These are phyloP conservation scores for Eufriesea mexicana DNA, from an alignment of 1,140 invertebrate genomes.

Conservation along the genomic window DNA sequence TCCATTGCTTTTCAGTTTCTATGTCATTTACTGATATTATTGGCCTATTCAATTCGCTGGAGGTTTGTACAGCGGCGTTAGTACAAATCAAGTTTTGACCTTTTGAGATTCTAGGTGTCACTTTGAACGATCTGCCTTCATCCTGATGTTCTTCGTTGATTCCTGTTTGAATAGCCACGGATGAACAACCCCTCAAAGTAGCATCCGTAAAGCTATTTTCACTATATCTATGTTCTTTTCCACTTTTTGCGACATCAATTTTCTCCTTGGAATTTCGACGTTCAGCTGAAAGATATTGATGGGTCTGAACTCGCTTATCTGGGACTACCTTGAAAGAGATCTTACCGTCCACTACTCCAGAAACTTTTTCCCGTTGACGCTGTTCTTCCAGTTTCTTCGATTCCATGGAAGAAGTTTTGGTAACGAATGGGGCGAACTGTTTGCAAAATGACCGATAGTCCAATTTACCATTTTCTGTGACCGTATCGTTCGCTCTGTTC, in stretches of 20 bases:
- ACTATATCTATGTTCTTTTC: not conserved
- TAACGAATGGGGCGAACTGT: slow-evolving; percentile 67
- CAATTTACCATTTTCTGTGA: slow-evolving; percentile 63
- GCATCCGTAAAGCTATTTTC: slow-evolving; percentile 25
- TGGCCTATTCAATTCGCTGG: slow-evolving; percentile 3
- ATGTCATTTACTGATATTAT: not conserved
- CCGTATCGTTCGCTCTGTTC: slow-evolving; percentile 23
- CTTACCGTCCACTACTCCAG: slow-evolving; percentile 48
- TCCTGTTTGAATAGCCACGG: slow-evolving; percentile 59
- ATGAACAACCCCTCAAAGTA: slow-evolving; percentile 47
- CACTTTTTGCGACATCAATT: not conserved
- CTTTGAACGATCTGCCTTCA: slow-evolving; percentile 46
- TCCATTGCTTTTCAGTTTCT: slow-evolving; percentile 26
- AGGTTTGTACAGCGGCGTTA: slow-evolving; percentile 71
- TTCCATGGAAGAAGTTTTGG: slow-evolving; percentile 25
- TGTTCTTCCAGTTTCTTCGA: slow-evolving; percentile 24
- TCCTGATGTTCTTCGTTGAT: slow-evolving; percentile 34
- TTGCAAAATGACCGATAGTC: slow-evolving; percentile 74
- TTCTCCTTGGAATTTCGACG: not conserved
- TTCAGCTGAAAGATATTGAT: not conserved
- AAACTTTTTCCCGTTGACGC: slow-evolving; percentile 11
- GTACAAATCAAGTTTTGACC: slow-evolving; percentile 43
- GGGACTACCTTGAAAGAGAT: slow-evolving; percentile 51
- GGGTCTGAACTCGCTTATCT: not conserved
- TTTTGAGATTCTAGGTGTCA: slow-evolving; percentile 32